phyloP scores from a whole-genome alignment of 2,888 invertebrate species.

The Heliothis peltigera region DNA sequence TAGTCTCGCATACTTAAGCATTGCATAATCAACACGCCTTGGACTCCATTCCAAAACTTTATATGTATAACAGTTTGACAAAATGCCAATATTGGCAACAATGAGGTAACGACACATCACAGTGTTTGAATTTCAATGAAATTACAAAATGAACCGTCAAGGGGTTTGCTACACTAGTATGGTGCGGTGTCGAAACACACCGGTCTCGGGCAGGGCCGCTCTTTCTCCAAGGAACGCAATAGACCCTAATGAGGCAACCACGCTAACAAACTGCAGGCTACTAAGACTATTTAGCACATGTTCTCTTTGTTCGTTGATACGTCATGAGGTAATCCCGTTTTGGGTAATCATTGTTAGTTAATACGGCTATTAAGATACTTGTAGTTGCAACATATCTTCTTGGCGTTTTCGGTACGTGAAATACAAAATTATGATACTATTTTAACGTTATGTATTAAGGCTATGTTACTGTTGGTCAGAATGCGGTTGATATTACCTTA shows the following conservation, averaged over 20 bases:
- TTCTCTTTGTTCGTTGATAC: conserved; percentile 43
- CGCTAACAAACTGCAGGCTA: conserved; percentile 5
- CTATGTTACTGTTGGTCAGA: conserved; percentile 25
- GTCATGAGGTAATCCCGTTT: conserved; percentile 32
- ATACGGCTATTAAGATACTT: conserved; percentile 35
- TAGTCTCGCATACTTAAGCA: conserved; percentile 33
- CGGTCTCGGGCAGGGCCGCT: conserved; percentile 78
- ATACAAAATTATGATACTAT: conserved; percentile 20
- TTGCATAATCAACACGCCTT: conserved; percentile 29
- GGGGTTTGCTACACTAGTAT: conserved; percentile 78
- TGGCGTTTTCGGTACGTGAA: conserved; percentile 30
- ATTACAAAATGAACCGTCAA: conserved; percentile 79
- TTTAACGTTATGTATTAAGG: conserved; percentile 23
- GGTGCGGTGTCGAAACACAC: conserved; percentile 77
- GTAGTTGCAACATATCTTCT: conserved; percentile 37
- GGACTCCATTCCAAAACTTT: conserved; percentile 36
- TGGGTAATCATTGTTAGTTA: conserved; percentile 35
- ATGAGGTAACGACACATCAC: conserved; percentile 70
- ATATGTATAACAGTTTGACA: conserved; percentile 59
- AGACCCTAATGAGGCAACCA: conserved; percentile 61
- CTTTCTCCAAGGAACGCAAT: conserved; percentile 83
- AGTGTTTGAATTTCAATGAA: conserved; percentile 81
- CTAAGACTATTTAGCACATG: conserved; percentile 61
- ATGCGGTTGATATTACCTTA: conserved; percentile 23
- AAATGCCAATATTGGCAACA: conserved; percentile 70